Percentiles rank a stretch among this genome's conserved stretches.
These are phyloP conservation scores for Callinectes sapidus DNA, from an alignment of 2,888 invertebrate species.

Conservation along the genomic window DNA sequence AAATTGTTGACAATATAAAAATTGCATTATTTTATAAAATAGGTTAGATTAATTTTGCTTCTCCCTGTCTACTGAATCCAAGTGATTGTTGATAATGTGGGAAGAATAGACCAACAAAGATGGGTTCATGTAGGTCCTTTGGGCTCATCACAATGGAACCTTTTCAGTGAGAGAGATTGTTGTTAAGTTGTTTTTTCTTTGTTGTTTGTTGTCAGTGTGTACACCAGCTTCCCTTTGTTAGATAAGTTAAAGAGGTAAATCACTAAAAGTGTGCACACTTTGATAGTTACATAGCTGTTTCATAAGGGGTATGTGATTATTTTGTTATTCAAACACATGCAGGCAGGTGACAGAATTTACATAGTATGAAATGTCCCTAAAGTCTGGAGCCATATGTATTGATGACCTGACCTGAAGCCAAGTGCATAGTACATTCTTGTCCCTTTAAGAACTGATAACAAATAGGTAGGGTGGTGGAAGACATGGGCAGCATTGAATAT, in stretches of 20 bases:
- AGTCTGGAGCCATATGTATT: slow-evolving; percentile 58
- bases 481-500: neutral
- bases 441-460: slow-evolving; percentile 40
- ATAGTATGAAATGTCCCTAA: slow-evolving; percentile 44
- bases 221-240: slow-evolving; percentile 50
- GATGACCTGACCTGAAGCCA: slow-evolving; percentile 64
- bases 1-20: too few relatives aligned
- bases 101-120: too few relatives aligned
- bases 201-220: slow-evolving; percentile 67
- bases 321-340: too few relatives aligned
- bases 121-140: too few relatives aligned
- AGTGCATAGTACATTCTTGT: slow-evolving; percentile 52
- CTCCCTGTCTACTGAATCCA: too few relatives aligned
- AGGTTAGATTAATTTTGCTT: too few relatives aligned
- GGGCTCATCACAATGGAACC: slow-evolving; percentile 48
- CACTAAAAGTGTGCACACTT: neutral
- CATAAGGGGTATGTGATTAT: too few relatives aligned
- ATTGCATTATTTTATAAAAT: too few relatives aligned
- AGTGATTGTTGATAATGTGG: too few relatives aligned
- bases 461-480: neutral
- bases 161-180: slow-evolving; percentile 56
- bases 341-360: neutral
- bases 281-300: too few relatives aligned
- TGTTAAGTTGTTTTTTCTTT: slow-evolving; percentile 56
- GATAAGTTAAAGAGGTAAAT: slow-evolving; percentile 52